Percentiles rank a stretch among this genome's conserved stretches.
phyloP scores from a whole-genome alignment of 2,888 invertebrate species.

The Agrilus biguttatus region DNA sequence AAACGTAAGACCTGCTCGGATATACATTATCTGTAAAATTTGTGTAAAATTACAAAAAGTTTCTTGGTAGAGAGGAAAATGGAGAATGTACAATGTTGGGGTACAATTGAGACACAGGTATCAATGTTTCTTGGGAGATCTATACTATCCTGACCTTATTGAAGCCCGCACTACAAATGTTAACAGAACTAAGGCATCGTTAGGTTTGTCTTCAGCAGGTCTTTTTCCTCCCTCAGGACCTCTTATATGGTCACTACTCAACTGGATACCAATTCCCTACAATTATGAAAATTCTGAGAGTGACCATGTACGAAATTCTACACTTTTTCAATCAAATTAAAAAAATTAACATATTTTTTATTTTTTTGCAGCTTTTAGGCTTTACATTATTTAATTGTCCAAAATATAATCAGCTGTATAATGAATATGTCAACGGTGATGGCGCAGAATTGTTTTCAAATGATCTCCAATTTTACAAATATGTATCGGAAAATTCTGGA shows the following conservation, averaged over 20 bases:
- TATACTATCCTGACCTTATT: constrained; percentile 39
- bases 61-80: constrained; percentile 16
- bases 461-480: neutral
- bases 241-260: constrained; percentile 41
- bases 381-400: neutral
- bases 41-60: no score
- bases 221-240: constrained; percentile 45
- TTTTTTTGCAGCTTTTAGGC: neutral
- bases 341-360: neutral
- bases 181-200: constrained; percentile 58
- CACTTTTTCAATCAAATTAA: neutral
- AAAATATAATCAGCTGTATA: neutral
- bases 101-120: constrained; percentile 46
- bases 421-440: neutral
- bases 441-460: neutral
- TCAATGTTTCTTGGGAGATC: constrained; percentile 39
- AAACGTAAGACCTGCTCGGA: no score
- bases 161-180: constrained; percentile 53
- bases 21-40: no score
- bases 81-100: constrained; percentile 39
- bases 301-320: constrained; percentile 13
- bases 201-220: constrained; percentile 50
- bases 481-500: constrained; percentile 2
- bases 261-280: constrained; percentile 65
- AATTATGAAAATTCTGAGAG: constrained; percentile 38